Base-by-base conservation (phyloP, 2,797 vertebrate genomes). In the Parotocinclus haroldoi region DNA sequence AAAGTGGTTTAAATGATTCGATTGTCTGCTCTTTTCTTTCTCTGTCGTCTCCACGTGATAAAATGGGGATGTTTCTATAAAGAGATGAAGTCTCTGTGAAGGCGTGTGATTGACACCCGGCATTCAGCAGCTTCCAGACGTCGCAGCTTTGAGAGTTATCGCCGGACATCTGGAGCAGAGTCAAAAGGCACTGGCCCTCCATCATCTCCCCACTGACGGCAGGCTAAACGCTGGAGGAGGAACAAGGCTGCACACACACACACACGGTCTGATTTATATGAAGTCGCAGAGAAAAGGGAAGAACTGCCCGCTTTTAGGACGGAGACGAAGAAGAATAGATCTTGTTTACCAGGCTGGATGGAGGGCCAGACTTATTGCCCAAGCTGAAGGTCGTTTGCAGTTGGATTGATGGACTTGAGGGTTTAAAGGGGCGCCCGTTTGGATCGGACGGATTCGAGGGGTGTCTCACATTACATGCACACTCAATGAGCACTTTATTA, bases 41-140 rank as follows among this genome's bases (percentile, higher is more conserved):
- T 27, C 27, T 5, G 27, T 27, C 2, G 27, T 2, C 27, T 2
- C 27, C 27, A 5, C 27, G 5, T 2, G 27, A 27, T 27, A 27
- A 27, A 27, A 27, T 27, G 27, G 27, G 27, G 5, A 27, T 5
- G 27, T 27, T 27, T 27, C 27, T 27, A 5, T 27, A 27, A 27
- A 27, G 27, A 27, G 27, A 2, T 27, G 27, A 27, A 27, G 27
- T 27, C 27, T 27, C 27, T 27, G 27, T 27, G 27, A 27, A 27
- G 37, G 68, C 19, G 17, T 10, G 10, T 58, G 48, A 63, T 36
- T 60, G 55, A 50, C 56, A 56, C n/a, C 3, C 9, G 18, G 44
- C 36, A 19, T 10, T 52, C 17, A 11, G 66, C 36, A 1, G 40
- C 40, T 42, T 11, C 40, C 40, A 42, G 10, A 42, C 40, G 10